phyloP scores from a whole-genome alignment of 2,113 vertebrate species.

The Cryptomyrus ogoouensis region DNA sequence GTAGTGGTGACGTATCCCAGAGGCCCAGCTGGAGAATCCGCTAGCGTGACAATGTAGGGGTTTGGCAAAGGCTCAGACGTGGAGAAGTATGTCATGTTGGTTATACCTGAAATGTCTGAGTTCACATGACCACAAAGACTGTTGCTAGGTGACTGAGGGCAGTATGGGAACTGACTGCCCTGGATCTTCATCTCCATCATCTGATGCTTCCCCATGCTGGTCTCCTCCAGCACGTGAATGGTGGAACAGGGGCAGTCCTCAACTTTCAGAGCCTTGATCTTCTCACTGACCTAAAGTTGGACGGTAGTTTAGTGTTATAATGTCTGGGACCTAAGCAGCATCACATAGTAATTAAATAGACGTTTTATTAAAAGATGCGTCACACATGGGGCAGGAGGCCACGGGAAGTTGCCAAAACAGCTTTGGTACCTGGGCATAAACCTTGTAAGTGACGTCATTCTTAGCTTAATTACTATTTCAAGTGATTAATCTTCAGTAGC shows the following conservation, averaged over 20 bases:
- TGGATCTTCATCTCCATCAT: background rate
- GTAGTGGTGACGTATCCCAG: background rate
- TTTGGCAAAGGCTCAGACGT: background rate
- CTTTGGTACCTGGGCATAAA: background rate
- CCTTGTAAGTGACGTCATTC: background rate
- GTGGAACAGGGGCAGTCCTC: conserved; percentile 49
- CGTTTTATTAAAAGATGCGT: background rate
- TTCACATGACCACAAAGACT: background rate
- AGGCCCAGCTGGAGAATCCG: background rate
- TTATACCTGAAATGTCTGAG: background rate
- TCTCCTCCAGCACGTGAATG: conserved; percentile 41
- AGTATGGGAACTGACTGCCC: background rate
- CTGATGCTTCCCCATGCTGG: background rate
- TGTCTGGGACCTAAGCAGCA: background rate
- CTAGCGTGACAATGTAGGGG: background rate
- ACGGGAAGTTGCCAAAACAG: background rate
- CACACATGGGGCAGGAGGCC: background rate
- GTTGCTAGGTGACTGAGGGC: background rate
- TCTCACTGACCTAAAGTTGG: conserved; percentile 35
- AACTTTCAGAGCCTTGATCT: conserved; percentile 29
- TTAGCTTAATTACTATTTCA: background rate
- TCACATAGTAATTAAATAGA: background rate
- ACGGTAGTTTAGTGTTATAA: background rate
- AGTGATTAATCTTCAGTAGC: background rate
- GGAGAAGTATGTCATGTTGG: conserved; percentile 4